Conservation (phyloP, 2,113 vertebrate species). For the Ia io region DNA sequence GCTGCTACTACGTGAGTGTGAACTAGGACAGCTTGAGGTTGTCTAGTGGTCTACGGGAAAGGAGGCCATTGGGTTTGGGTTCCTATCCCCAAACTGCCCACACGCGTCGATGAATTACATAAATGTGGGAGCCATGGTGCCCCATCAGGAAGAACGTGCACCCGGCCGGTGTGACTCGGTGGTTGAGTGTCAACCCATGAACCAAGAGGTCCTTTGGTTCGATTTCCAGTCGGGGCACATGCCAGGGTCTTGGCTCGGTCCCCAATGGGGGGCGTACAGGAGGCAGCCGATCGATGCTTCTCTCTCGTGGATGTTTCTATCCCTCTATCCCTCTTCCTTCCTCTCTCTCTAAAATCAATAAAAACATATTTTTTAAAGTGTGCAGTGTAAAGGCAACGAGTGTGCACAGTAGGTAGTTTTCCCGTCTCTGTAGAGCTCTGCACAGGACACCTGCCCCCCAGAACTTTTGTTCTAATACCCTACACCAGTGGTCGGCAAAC, state of each 20-base stretch:
- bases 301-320: too few relatives aligned
- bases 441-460: not conserved
- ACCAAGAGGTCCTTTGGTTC: too few relatives aligned
- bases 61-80: not conserved
- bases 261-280: too few relatives aligned
- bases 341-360: too few relatives aligned
- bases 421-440: fast-evolving
- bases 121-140: not conserved
- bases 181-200: too few relatives aligned
- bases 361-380: not conserved
- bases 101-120: not conserved
- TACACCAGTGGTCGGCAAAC: not conserved
- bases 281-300: too few relatives aligned
- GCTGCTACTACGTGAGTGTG: not conserved
- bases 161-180: too few relatives aligned
- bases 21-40: not conserved
- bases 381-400: fast-evolving
- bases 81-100: not conserved
- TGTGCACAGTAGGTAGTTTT: not conserved
- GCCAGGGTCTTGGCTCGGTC: too few relatives aligned
- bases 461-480: not conserved
- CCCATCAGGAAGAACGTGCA: not conserved
- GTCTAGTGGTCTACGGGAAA: not conserved
- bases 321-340: too few relatives aligned
- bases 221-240: too few relatives aligned